These are phyloP conservation scores for Rousettus leschenaultii DNA, from an alignment of 2,113 vertebrate genomes.

Conservation along the genomic window DNA sequence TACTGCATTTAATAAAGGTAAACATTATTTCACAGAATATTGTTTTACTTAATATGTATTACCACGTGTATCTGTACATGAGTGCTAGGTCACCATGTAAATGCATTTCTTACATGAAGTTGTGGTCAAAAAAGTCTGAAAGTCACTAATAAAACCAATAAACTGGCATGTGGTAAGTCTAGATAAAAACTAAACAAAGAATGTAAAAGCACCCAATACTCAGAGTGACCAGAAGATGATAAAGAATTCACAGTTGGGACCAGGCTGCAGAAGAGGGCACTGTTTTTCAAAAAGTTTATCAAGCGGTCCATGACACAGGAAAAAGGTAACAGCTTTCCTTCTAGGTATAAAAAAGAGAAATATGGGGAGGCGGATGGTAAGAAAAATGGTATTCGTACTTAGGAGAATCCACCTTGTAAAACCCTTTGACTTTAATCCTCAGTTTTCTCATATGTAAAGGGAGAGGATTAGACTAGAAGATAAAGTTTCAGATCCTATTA, in stretches of 20 bases:
- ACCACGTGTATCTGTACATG: background rate
- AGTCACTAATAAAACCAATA: background rate
- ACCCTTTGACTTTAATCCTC: background rate
- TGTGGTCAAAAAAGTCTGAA: background rate
- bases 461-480: background rate
- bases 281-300: background rate
- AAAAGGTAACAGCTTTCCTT: background rate
- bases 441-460: background rate
- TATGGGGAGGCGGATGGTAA: background rate
- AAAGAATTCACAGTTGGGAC: background rate
- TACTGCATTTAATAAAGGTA: background rate
- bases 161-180: background rate
- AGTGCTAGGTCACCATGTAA: background rate
- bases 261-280: background rate
- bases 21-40: background rate
- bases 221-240: background rate
- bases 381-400: background rate
- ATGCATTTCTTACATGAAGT: background rate
- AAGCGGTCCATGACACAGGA: background rate
- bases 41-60: conserved; percentile 13
- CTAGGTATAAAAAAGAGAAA: background rate
- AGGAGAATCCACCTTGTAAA: background rate
- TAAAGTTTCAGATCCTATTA: background rate
- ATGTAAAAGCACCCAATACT: background rate
- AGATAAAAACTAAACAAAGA: background rate